phyloP scores from a whole-genome alignment of 1,140 invertebrate genomes.

The Drosophila navojoa region DNA sequence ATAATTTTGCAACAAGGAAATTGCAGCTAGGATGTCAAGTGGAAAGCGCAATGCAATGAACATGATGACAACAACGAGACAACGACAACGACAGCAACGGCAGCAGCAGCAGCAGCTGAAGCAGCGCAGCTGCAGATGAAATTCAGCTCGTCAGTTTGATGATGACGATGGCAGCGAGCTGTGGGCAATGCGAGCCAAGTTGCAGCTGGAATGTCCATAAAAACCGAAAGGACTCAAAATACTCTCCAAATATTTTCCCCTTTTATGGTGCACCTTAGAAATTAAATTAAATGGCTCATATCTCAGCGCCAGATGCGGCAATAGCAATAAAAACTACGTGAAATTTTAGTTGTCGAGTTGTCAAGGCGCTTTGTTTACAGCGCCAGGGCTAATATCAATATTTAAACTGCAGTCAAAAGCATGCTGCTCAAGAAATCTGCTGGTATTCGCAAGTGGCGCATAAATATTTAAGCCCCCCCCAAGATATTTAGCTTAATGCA shows the following conservation, averaged over 20 bases:
- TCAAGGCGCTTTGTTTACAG: neutral
- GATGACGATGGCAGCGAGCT: slow-evolving; percentile 24
- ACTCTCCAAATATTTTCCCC: slow-evolving; percentile 8
- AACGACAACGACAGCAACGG: slow-evolving; percentile 3
- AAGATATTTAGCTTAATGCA: neutral
- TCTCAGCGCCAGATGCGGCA: slow-evolving; percentile 20
- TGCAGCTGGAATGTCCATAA: slow-evolving; percentile 28
- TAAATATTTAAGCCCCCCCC: neutral
- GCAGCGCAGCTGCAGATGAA: slow-evolving; percentile 14
- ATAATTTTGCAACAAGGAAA: slow-evolving; percentile 77
- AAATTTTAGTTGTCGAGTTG: neutral
- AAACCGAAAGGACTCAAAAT: slow-evolving; percentile 24
- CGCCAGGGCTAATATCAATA: slow-evolving; percentile 12
- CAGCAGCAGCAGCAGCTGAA: neutral
- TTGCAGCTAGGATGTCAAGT: slow-evolving; percentile 76
- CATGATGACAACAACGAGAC: slow-evolving; percentile 51
- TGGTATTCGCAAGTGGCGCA: neutral
- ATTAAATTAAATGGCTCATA: slow-evolving; percentile 63
- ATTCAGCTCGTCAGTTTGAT: slow-evolving; percentile 11
- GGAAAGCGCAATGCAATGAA: slow-evolving; percentile 71
- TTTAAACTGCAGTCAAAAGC: neutral
- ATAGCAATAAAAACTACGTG: slow-evolving; percentile 13
- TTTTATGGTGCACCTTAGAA: slow-evolving; percentile 54
- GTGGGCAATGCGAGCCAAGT: slow-evolving; percentile 30
- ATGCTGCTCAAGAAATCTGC: neutral